Conservation (phyloP, 2,888 invertebrate species). For the Aporophyla nigra region DNA sequence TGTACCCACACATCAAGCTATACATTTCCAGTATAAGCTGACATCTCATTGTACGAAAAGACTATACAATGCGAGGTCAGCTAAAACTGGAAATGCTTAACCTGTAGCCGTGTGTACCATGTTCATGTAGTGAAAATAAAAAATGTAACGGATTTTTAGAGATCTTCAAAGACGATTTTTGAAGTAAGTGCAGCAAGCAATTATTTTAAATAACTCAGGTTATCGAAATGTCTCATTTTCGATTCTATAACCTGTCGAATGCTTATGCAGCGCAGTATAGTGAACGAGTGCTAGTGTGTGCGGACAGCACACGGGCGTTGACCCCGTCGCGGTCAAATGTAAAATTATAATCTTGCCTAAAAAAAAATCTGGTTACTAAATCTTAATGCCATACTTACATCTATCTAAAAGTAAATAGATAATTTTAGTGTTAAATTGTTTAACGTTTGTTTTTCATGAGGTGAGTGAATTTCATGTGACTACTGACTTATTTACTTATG, state of each 20-base stretch:
- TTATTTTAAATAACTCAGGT: no score
- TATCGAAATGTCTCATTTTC: no score
- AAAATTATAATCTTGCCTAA: not conserved
- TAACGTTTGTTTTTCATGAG: not conserved
- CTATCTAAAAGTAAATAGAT: not conserved
- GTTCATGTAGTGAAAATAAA: not conserved
- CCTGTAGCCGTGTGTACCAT: no score
- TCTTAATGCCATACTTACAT: slow-evolving; percentile 3
- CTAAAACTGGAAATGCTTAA: no score
- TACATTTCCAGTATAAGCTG: no score
- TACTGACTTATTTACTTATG: not conserved
- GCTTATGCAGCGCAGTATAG: not conserved
- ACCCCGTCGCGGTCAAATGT: not conserved
- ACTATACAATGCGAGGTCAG: no score
- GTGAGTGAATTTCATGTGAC: not conserved
- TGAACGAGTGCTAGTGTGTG: not conserved
- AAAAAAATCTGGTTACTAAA: no score
- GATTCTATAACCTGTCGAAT: no score
- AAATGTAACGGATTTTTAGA: not conserved
- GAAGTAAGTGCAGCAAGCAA: no score
- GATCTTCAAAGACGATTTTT: not conserved
- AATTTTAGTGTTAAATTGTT: not conserved
- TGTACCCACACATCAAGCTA: not conserved
- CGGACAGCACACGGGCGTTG: not conserved
- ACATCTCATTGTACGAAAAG: no score